phyloP scores from a whole-genome alignment of 2,113 vertebrate genomes.

The Galeopterus variegatus region DNA sequence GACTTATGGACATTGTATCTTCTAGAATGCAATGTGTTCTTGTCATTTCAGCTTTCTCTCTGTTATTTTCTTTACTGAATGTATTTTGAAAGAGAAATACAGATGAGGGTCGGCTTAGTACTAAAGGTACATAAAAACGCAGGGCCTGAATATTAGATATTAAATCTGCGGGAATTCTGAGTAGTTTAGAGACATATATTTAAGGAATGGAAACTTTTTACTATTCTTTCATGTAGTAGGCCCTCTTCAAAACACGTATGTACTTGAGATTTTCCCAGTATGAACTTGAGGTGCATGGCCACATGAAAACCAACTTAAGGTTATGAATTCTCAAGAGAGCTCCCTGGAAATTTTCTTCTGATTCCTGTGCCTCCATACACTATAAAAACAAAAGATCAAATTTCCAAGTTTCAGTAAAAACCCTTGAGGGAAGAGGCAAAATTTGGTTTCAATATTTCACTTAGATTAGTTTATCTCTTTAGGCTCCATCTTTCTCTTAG shows the following conservation, averaged over 20 bases:
- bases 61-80: neutral
- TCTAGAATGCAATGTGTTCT: neutral
- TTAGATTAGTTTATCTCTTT: neutral
- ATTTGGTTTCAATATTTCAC: neutral
- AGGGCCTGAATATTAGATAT: neutral
- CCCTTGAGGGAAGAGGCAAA: neutral
- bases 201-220: neutral
- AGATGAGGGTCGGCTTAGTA: neutral
- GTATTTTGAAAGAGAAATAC: conserved; percentile 24
- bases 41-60: neutral
- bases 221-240: neutral
- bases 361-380: neutral
- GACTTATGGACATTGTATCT: neutral
- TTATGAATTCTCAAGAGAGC: neutral
- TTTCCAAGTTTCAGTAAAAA: neutral
- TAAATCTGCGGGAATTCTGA: neutral
- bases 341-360: neutral
- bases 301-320: neutral
- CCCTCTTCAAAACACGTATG: neutral
- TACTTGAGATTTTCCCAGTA: neutral
- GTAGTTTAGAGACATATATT: neutral
- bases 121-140: neutral
- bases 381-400: neutral
- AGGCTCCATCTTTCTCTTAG: neutral
- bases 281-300: neutral